Evolutionary conservation across 1,140 invertebrate genomes (phyloP), one percentile per base, ranked within the genome.

Genomic region (Alviniconcha marisindica): DNA sequence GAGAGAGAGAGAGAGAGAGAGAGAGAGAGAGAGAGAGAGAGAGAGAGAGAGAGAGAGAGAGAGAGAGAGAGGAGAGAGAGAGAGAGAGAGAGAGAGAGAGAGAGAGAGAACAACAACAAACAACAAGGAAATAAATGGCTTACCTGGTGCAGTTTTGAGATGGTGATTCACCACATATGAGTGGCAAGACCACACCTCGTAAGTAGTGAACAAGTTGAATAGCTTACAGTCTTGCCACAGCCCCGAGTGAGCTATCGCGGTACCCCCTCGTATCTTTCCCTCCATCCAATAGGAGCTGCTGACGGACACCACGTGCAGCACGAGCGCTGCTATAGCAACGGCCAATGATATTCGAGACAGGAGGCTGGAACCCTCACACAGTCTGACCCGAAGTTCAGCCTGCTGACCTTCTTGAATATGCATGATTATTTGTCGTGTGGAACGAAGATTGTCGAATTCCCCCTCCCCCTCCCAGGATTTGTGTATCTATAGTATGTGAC

Each of bases 391-490:
- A 2, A 51, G 24, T n/a, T 76, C 73, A 1, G 12, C 18, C 1
- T 48, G 24, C 18, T 76, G 73, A 31, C 42, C 73, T 54, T 76
- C 73, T 76, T 76, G 73, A n/a, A 76, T 76, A 51, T 76, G 73
- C 73, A 76, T 76, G 40, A 15, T n/a, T n/a, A n/a, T n/a, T n/a
- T n/a, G n/a, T n/a, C n/a, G n/a, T n/a, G n/a, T n/a, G n/a, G n/a
- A n/a, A n/a, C n/a, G n/a, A n/a, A n/a, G n/a, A n/a, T n/a, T n/a
- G n/a, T n/a, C n/a, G n/a, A n/a, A n/a, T n/a, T n/a, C n/a, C n/a
- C n/a, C n/a, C n/a, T n/a, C n/a, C n/a, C n/a, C n/a, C n/a, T n/a
- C n/a, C n/a, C n/a, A n/a, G n/a, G n/a, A n/a, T n/a, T n/a, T n/a
- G n/a, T n/a, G n/a, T n/a, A n/a, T n/a, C n/a, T n/a, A n/a, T n/a